Base-by-base conservation (phyloP, 2,113 vertebrate species). In the Eulemur macaco region DNA sequence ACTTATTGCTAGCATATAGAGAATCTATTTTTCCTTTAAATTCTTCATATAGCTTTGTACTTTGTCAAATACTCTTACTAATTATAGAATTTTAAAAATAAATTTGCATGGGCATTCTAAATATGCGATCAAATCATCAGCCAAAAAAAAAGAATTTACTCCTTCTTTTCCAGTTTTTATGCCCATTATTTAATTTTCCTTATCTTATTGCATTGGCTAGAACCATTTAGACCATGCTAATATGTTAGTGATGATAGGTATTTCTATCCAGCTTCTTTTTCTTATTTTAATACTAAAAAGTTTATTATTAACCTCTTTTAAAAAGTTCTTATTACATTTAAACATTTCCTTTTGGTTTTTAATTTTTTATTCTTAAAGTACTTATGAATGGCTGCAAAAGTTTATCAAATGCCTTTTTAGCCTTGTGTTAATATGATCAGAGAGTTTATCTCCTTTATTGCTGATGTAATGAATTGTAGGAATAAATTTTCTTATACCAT, bases 161-260 rank as follows among this genome's bases (percentile, higher is more conserved):
- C 77, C 37, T 71, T 94, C 23, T 31, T 80, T 74, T 93, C 29
- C 50, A 37, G 47, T 50, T 78, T 90, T 90, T 86, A 77, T 45
- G 47, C 15, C 11, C 3, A 9, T 82, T 89, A 86, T 81, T 92
- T 94, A 82, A 54, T 74, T 92, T 89, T 95, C 83, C 64, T 94
- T 96, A 90, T n/a, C 68, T 90, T 92, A 91, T 94, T 96, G 58
- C 66, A 25, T 73, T 90, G 71, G 20, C 39, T 50, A 84, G 37
- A 86, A 37, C 14, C n/a, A 87, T 73, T 92, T 85, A 73, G 80
- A 84, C 11, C 6, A 25, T 21, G 1, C n/a, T 18, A 45, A 68
- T 68, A 34, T n/a, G 25, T 92, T 54, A 85, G 31, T 87, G 52
- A 58, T 50, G 3, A 9, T 52, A 8, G 18, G 13, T 3, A 45